These are phyloP conservation scores for Melinaea marsaeus DNA, from an alignment of 2,888 invertebrate species.

Conservation along the genomic window DNA sequence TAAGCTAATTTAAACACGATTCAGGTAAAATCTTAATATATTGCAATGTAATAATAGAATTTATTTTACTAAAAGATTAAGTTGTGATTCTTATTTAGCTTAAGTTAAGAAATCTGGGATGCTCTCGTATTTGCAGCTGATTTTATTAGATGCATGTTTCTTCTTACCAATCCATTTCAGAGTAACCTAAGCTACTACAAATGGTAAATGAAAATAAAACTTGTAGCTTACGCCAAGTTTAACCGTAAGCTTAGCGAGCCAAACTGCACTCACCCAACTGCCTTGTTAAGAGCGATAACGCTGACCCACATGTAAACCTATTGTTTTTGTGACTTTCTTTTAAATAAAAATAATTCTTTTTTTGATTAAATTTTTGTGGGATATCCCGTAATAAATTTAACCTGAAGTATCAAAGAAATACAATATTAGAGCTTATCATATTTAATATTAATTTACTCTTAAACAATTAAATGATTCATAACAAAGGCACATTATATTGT, in stretches of 20 bases:
- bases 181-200: conserved; percentile 44
- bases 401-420: too few relatives aligned
- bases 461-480: too few relatives aligned
- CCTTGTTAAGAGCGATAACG: conserved; percentile 46
- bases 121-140: conserved; percentile 27
- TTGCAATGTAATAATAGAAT: neutral
- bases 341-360: too few relatives aligned
- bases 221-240: conserved; percentile 33
- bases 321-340: conserved; percentile 16
- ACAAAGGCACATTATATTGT: too few relatives aligned
- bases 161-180: conserved; percentile 42
- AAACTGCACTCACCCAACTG: conserved; percentile 37
- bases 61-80: too few relatives aligned
- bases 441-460: too few relatives aligned
- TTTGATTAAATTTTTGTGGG: too few relatives aligned
- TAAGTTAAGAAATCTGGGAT: too few relatives aligned
- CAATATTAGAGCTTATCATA: too few relatives aligned
- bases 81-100: too few relatives aligned
- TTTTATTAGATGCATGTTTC: conserved; percentile 42
- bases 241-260: conserved; percentile 34
- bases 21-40: neutral
- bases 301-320: conserved; percentile 30
- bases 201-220: conserved; percentile 58
- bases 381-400: too few relatives aligned
- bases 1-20: neutral